These are phyloP conservation scores for Acropora tenuis DNA, from an alignment of 64 coral and sea anemone genomes.

Conservation along the genomic window DNA sequence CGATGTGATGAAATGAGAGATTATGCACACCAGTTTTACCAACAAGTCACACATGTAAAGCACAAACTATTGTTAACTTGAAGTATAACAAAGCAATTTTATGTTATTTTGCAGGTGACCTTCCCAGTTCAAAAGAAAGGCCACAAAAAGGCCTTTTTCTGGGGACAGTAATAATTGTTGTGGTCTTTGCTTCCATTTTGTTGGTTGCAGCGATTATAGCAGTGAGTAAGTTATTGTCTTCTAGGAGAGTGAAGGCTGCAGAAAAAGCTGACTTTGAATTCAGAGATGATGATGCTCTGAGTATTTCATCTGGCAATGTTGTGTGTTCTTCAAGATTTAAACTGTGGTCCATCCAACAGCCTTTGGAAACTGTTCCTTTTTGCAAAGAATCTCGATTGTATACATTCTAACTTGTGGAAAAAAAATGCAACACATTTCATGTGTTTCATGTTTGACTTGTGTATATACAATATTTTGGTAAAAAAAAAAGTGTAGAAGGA, in stretches of 20 bases:
- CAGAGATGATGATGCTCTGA: constrained; percentile 71
- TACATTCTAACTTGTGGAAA: not conserved
- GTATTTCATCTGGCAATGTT: constrained; percentile 51
- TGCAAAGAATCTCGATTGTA: not conserved
- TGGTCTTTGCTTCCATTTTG: not conserved
- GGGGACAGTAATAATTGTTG: not conserved
- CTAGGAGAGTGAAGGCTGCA: not conserved
- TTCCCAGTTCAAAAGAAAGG: not conserved
- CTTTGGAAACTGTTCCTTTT: constrained; percentile 7
- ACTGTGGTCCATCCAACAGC: not conserved
- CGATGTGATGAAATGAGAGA: too few species aligned
- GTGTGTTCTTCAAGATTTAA: constrained; percentile 27
- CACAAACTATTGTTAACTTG: not conserved
- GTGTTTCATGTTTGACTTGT: too few species aligned
- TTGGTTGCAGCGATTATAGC: not conserved
- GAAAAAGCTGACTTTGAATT: constrained; percentile 97
- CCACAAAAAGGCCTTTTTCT: not conserved
- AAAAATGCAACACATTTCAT: too few species aligned
- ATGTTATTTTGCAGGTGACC: not conserved
- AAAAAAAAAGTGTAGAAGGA: too few species aligned
- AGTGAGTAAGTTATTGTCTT: constrained; percentile 14
- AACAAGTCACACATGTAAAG: not conserved
- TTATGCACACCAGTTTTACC: not conserved
- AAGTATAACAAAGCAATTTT: not conserved
- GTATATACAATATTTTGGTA: too few species aligned